These are phyloP conservation scores for Scrobipalpa costella DNA, from an alignment of 2,888 invertebrate genomes.

Conservation along the genomic window DNA sequence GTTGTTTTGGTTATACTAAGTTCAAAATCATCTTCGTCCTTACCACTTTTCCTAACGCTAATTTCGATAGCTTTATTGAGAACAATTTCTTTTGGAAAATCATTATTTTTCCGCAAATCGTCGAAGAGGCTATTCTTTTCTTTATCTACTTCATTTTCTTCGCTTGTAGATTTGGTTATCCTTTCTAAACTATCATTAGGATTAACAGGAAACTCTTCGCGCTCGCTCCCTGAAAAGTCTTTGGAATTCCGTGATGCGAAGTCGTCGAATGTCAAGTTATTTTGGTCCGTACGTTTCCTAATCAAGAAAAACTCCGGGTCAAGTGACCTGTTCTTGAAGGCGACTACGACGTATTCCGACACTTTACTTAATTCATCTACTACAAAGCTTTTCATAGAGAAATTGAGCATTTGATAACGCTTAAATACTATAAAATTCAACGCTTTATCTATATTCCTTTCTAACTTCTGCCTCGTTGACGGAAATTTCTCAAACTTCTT, in stretches of 20 bases:
- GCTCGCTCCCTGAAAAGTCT: no score
- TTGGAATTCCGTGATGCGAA: no score
- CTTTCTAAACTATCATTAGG: slow-evolving; percentile 7
- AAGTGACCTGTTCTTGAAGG: not conserved
- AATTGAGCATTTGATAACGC: slow-evolving; percentile 16
- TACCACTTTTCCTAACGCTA: not conserved
- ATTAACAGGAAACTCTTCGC: not conserved
- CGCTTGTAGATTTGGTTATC: not conserved
- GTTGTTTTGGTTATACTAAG: no score
- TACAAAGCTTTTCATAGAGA: not conserved
- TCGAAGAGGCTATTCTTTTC: no score
- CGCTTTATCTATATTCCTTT: not conserved
- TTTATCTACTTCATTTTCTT: not conserved
- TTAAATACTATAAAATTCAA: slow-evolving; percentile 19
- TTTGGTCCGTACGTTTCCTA: not conserved
- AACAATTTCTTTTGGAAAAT: slow-evolving; percentile 6
- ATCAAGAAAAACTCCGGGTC: slow-evolving; percentile 5
- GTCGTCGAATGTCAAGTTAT: no score
- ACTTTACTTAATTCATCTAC: not conserved
- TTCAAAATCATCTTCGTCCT: no score
- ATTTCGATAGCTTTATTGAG: not conserved
- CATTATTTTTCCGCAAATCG: no score
- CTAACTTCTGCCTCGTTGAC: not conserved
- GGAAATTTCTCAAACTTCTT: slow-evolving; percentile 7
- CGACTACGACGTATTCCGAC: not conserved